Evolutionary conservation across 2,888 invertebrate species (phyloP).

Genomic region (Loripinus fragilis): DNA sequence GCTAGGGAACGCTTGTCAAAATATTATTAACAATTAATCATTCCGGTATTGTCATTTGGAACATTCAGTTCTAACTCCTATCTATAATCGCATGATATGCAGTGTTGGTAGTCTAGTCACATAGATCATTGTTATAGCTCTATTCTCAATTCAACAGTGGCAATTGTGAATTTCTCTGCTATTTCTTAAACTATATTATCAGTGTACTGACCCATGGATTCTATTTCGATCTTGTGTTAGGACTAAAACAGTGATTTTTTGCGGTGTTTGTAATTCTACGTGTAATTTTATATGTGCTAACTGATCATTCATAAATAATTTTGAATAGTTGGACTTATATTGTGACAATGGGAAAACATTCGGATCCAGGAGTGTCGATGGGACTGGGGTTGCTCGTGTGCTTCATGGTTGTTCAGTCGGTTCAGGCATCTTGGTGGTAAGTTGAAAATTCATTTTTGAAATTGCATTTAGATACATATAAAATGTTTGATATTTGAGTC

Average conservation of each 20-base stretch:
- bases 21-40: neutral
- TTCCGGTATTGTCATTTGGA: neutral
- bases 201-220: too few species aligned
- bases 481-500: too few species aligned
- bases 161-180: neutral
- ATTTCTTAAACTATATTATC: neutral
- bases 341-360: neutral
- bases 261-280: too few species aligned
- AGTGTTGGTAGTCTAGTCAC: neutral
- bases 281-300: neutral
- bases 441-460: too few species aligned
- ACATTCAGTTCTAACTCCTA: neutral
- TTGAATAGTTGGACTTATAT: too few species aligned
- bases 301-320: neutral
- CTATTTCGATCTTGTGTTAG: too few species aligned
- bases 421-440: slow-evolving; percentile 73
- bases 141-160: neutral
- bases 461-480: too few species aligned
- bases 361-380: neutral
- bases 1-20: neutral
- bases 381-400: slow-evolving; percentile 18
- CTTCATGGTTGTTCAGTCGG: slow-evolving; percentile 56
- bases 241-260: too few species aligned
- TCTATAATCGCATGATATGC: neutral
- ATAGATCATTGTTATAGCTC: neutral